Evolutionary conservation across 2,888 invertebrate genomes (phyloP).

Genomic region (Drosophila helvetica): DNA sequence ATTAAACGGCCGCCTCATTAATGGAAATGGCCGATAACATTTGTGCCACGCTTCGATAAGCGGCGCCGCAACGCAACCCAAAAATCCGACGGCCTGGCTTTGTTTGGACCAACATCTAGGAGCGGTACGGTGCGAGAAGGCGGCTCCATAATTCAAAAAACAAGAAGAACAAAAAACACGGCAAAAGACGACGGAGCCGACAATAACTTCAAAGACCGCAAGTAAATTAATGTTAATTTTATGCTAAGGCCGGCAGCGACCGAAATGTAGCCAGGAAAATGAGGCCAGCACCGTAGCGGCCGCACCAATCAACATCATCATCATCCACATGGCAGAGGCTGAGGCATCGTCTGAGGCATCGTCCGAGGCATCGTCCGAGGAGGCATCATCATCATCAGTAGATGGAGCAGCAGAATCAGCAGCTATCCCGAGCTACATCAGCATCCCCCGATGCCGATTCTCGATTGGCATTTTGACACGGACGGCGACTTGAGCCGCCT

Average conservation of each 20-base stretch:
- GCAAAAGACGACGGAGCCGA: conserved; percentile 44
- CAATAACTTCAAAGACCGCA: conserved; percentile 80
- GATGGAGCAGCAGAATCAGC: neutral
- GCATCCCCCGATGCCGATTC: conserved; percentile 33
- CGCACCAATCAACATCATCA: conserved; percentile 43
- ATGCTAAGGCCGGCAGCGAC: conserved; percentile 73
- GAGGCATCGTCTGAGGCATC: conserved; percentile 6
- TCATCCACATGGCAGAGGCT: conserved; percentile 17
- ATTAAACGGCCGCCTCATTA: conserved; percentile 78
- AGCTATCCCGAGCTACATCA: neutral
- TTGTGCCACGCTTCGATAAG: conserved; percentile 77
- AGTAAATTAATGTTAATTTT: conserved; percentile 80
- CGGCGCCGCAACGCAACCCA: conserved; percentile 43
- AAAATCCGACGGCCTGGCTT: conserved; percentile 34
- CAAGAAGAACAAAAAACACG: conserved; percentile 67
- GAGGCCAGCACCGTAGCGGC: conserved; percentile 46
- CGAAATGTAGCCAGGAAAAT: conserved; percentile 63
- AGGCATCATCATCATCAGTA: neutral
- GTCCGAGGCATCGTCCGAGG: conserved; percentile 7
- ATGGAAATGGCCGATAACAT: conserved; percentile 80
- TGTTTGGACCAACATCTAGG: conserved; percentile 70
- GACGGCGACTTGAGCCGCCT: conserved; percentile 57
- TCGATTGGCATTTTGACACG: conserved; percentile 80
- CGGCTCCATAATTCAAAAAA: conserved; percentile 72
- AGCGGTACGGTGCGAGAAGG: conserved; percentile 39